These are phyloP conservation scores for Tholera decimalis DNA, from an alignment of 2,888 invertebrate genomes.

Conservation along the genomic window DNA sequence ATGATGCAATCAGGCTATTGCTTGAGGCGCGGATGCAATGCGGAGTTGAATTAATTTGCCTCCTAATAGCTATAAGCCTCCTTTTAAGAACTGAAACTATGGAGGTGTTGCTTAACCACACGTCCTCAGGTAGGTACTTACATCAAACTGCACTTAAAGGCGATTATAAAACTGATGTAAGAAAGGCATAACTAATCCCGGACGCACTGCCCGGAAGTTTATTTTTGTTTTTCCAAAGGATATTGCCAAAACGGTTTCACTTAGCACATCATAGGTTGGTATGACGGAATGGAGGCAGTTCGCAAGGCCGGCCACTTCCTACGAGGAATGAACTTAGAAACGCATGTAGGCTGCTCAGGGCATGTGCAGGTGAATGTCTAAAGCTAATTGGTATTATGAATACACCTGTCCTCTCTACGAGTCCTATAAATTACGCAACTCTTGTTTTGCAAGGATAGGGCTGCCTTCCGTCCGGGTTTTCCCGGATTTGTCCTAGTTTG, in stretches of 20 bases:
- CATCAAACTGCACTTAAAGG: conserved; percentile 4
- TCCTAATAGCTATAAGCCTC: neutral
- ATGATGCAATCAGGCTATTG: conserved; percentile 62
- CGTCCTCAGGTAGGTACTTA: too few relatives aligned
- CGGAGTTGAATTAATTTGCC: conserved; percentile 19
- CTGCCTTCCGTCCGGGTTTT: too few relatives aligned
- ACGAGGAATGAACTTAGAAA: conserved; percentile 70
- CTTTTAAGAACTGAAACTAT: conserved; percentile 11
- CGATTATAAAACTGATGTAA: conserved; percentile 35
- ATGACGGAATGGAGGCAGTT: conserved; percentile 70
- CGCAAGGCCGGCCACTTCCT: conserved; percentile 85
- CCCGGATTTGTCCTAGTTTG: too few relatives aligned
- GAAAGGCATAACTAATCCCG: conserved; percentile 26
- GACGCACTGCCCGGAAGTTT: conserved; percentile 45
- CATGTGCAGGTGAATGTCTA: conserved; percentile 75
- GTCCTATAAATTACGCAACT: conserved; percentile 20
- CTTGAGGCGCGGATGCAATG: conserved; percentile 50
- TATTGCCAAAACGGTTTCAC: conserved; percentile 49
- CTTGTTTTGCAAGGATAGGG: conserved; percentile 2
- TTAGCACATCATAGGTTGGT: conserved; percentile 8
- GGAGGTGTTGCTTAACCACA: conserved; percentile 10
- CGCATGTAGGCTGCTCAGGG: conserved; percentile 64
- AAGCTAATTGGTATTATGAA: conserved; percentile 53
- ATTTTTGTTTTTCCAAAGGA: conserved; percentile 47
- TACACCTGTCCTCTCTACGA: conserved; percentile 41